Percentiles rank a stretch among this genome's conserved stretches.
Evolutionary conservation across 35 echinoderm and acorn worm genomes (phyloP).

Genomic region (Ptychodera flava): DNA sequence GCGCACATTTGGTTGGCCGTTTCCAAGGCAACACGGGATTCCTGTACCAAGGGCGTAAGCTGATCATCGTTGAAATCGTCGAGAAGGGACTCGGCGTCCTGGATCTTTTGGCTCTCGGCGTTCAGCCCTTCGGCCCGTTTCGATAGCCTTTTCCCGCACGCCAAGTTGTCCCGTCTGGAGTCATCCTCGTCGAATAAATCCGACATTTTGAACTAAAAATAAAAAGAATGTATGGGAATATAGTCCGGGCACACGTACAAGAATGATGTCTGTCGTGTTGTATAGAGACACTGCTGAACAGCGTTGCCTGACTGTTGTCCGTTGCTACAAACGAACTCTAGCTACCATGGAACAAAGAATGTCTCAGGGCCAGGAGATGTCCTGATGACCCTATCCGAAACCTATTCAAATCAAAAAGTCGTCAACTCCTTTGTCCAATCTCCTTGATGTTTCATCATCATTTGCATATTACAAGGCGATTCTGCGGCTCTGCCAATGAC

Average conservation of each 20-base stretch:
- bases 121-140: background rate
- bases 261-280: background rate
- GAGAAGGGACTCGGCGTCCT: background rate
- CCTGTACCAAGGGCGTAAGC: background rate
- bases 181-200: background rate
- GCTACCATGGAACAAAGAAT: background rate
- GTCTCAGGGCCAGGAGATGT: background rate
- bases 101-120: background rate
- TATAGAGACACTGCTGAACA: no score
- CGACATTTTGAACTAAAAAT: background rate
- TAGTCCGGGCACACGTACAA: no score
- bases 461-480: background rate
- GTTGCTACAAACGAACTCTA: background rate
- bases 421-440: background rate
- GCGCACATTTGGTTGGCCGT: background rate
- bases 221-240: no score
- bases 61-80: background rate
- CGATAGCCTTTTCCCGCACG: background rate
- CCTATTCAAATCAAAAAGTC: background rate
- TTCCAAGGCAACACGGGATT: background rate
- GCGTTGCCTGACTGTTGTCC: background rate
- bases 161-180: background rate
- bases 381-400: background rate
- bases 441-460: background rate
- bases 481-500: no score